phyloP scores from a whole-genome alignment of 2,113 vertebrate genomes.

The Corythoichthys haematopterus region DNA sequence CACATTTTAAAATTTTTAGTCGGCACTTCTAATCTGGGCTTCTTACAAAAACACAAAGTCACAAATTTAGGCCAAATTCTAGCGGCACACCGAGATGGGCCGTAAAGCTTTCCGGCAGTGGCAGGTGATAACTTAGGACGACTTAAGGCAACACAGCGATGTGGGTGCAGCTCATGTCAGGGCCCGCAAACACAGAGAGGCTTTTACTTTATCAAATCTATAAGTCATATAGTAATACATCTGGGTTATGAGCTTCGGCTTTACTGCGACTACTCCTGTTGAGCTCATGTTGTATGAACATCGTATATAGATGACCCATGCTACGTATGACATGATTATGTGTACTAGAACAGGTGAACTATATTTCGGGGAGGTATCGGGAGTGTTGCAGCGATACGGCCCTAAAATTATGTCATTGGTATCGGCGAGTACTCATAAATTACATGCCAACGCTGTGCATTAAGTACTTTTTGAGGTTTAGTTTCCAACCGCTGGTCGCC shows the following conservation, averaged over 20 bases:
- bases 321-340: conserved; percentile 17
- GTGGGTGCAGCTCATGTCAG: conserved; percentile 61
- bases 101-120: conserved; percentile 53
- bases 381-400: too few relatives aligned
- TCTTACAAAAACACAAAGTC: background rate
- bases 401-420: too few relatives aligned
- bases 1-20: background rate
- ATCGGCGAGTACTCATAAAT: too few relatives aligned
- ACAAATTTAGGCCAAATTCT: conserved; percentile 24
- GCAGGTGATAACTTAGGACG: conserved; percentile 56
- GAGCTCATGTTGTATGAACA: conserved; percentile 52
- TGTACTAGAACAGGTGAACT: too few relatives aligned
- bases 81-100: conserved; percentile 33
- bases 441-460: too few relatives aligned
- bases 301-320: conserved; percentile 48
- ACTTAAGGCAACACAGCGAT: conserved; percentile 35
- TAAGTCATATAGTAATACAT: conserved; percentile 48
- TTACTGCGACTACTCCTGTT: conserved; percentile 36
- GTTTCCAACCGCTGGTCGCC: too few relatives aligned
- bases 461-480: too few relatives aligned
- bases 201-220: conserved; percentile 51
- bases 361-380: too few relatives aligned
- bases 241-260: conserved; percentile 32
- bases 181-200: conserved; percentile 37
- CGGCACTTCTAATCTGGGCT: background rate